Percentiles rank a stretch among this genome's conserved stretches.
Evolutionary conservation across 2,797 vertebrate genomes (phyloP).

Genomic region (Phataginus tetradactyla): DNA sequence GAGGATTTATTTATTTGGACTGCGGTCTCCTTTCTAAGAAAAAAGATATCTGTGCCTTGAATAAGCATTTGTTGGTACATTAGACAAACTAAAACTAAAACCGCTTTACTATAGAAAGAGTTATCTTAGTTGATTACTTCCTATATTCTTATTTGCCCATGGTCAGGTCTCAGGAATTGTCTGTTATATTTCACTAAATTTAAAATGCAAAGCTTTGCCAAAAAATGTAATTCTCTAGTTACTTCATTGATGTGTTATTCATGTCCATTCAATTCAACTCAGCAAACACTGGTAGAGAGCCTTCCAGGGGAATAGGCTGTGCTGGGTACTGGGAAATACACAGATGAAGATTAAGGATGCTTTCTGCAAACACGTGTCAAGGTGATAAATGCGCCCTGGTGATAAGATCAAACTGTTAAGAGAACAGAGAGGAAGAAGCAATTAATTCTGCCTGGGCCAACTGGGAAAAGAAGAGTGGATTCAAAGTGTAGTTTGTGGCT

Average conservation of each 20-base stretch:
- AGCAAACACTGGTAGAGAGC: not conserved
- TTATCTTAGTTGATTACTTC: not conserved
- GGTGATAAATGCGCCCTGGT: not conserved
- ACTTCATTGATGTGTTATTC: not conserved
- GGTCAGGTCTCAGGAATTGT: not conserved
- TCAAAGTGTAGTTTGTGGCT: not conserved
- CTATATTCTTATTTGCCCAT: not conserved
- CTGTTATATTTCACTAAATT: not conserved
- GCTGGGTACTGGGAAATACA: not conserved
- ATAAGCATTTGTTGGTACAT: conserved; percentile 38
- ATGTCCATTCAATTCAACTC: not conserved
- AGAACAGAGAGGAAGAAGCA: not conserved
- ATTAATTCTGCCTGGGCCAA: not conserved
- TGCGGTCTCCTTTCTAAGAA: conserved; percentile 59
- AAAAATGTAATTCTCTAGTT: not conserved
- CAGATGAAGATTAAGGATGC: not conserved
- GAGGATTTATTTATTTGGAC: conserved; percentile 24
- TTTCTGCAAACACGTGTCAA: not conserved
- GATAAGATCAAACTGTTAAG: not conserved
- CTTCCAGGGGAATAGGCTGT: not conserved
- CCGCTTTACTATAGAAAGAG: not conserved
- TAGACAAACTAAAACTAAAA: conserved; percentile 8
- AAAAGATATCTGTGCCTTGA: conserved; percentile 28
- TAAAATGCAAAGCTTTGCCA: conserved; percentile 17
- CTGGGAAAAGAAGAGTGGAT: not conserved